Evolutionary conservation across 2,113 vertebrate genomes (phyloP).

Genomic region (Orthonyx spaldingii): DNA sequence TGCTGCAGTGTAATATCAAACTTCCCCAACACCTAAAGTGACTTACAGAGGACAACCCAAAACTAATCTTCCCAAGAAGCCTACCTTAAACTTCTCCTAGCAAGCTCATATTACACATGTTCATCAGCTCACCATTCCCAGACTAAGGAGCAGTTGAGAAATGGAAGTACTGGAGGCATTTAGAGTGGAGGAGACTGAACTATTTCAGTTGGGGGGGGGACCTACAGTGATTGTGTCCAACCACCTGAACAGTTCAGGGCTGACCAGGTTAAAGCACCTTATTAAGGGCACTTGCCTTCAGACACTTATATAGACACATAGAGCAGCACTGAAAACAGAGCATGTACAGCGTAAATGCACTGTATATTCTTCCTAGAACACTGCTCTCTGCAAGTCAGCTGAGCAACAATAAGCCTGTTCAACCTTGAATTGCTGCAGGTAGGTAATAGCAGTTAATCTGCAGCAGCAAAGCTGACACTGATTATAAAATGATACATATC

Average conservation of each 20-base stretch:
- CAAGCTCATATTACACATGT: background rate
- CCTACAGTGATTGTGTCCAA: rapidly evolving
- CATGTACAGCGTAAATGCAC: background rate
- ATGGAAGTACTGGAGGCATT: background rate
- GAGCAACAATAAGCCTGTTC: background rate
- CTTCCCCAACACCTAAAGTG: background rate
- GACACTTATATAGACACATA: rapidly evolving
- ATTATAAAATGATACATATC: slow-evolving; percentile 2
- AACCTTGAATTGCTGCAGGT: background rate
- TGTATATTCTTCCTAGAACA: background rate
- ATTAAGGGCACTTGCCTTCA: background rate
- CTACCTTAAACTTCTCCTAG: background rate
- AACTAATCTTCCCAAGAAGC: background rate
- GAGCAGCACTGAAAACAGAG: background rate
- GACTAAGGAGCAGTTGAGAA: background rate
- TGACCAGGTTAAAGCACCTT: background rate
- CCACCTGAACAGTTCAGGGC: background rate
- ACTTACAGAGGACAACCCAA: background rate
- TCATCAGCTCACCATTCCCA: background rate
- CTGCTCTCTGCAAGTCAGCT: background rate
- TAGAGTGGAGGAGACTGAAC: background rate
- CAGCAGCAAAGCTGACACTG: background rate
- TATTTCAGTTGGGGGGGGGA: background rate
- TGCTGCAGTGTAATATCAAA: background rate
- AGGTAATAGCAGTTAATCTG: background rate